A percentile compares a stretch with the other conserved stretches of the same genome.
Evolutionary conservation across 2,797 vertebrate genomes (phyloP).

Genomic region (Babyrousa celebensis): DNA sequence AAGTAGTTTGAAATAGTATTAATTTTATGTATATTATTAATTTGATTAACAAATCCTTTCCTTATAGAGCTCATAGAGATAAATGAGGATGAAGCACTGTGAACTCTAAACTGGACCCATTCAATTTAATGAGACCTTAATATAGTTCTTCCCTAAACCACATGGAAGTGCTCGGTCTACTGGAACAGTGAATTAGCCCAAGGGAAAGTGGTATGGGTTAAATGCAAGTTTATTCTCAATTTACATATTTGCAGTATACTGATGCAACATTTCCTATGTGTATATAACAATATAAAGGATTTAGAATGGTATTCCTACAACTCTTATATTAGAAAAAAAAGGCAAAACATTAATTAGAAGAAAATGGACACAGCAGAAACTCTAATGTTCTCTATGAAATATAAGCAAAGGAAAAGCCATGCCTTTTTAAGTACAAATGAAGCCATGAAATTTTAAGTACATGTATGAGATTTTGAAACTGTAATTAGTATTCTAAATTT

Average conservation of each 20-base stretch:
- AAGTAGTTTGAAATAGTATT: conserved; percentile 50
- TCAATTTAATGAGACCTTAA: not conserved
- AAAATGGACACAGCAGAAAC: conserved; percentile 39
- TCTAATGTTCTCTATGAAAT: not conserved
- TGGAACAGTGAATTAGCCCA: not conserved
- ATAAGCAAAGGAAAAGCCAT: not conserved
- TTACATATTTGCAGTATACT: not conserved
- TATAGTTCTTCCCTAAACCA: not conserved
- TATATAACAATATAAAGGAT: not conserved
- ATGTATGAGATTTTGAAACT: not conserved
- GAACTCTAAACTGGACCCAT: conserved; percentile 14
- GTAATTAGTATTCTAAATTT: not conserved
- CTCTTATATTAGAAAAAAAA: not conserved
- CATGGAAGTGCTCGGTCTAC: not conserved
- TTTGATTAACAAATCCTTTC: conserved; percentile 58
- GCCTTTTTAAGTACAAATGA: not conserved
- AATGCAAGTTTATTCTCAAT: not conserved
- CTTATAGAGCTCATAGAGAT: conserved; percentile 17
- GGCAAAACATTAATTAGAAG: not conserved
- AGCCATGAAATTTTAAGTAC: not conserved
- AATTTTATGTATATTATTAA: conserved; percentile 53
- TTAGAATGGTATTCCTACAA: not conserved
- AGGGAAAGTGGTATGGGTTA: not conserved
- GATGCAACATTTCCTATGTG: not conserved
- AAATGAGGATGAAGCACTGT: not conserved